Percentiles rank a stretch among this genome's conserved stretches.
Conservation (phyloP, 2,797 vertebrate species). For the Notolepis coatsorum region DNA sequence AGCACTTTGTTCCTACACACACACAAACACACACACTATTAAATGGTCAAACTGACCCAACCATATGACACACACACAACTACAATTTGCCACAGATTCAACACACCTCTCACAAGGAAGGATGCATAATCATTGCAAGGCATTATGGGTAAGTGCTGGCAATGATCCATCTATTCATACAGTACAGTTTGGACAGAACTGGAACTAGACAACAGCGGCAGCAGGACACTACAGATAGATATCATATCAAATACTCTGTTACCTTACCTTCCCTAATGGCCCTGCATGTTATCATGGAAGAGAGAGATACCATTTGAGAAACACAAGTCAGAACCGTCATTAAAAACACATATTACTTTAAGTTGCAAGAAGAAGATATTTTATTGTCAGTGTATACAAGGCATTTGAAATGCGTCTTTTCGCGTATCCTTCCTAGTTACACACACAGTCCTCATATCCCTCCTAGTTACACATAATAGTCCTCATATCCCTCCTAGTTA, state of each 20-base stretch:
- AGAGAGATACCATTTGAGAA: slow-evolving; percentile 69
- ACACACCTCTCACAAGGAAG: slow-evolving; percentile 69
- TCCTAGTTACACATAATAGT: too few species aligned
- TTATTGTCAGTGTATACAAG: too few species aligned
- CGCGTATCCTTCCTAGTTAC: too few species aligned
- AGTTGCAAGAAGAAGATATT: too few species aligned
- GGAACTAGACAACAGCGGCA: slow-evolving; percentile 70
- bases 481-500: too few species aligned
- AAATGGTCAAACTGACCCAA: neutral
- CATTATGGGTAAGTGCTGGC: slow-evolving; percentile 66
- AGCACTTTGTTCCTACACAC: slow-evolving; percentile 72
- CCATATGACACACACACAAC: slow-evolving; percentile 57
- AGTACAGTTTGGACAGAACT: slow-evolving; percentile 66
- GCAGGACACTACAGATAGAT: slow-evolving; percentile 65
- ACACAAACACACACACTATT: slow-evolving; percentile 29
- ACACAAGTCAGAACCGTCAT: slow-evolving; percentile 47
- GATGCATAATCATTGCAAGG: slow-evolving; percentile 70
- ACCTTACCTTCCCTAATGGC: slow-evolving; percentile 77
- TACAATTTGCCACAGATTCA: slow-evolving; percentile 62
- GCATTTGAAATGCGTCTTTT: too few species aligned
- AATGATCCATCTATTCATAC: slow-evolving; percentile 66
- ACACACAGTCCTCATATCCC: too few species aligned
- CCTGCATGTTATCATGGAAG: slow-evolving; percentile 75
- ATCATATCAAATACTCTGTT: slow-evolving; percentile 49
- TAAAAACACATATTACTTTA: slow-evolving; percentile 38